Evolutionary conservation across 2,888 invertebrate genomes (phyloP).

Genomic region (Crocallis elinguaria): DNA sequence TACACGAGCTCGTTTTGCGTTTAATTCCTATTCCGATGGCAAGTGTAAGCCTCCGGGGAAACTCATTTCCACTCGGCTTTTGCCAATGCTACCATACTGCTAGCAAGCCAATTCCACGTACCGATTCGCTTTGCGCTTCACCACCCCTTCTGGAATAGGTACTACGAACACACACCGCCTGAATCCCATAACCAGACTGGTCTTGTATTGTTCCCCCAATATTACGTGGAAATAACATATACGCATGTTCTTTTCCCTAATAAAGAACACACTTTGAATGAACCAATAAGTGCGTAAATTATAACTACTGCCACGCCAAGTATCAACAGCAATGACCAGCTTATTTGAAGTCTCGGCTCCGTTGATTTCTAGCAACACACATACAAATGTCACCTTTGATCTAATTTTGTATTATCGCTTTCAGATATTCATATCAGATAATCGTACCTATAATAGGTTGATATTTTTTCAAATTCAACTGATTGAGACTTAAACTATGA

Average conservation of each 20-base stretch:
- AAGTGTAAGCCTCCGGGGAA: conserved; percentile 33
- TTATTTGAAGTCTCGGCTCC: conserved; percentile 26
- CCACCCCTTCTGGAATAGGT: conserved; percentile 12
- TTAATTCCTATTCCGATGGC: conserved; percentile 34
- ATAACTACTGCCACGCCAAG: conserved; percentile 47
- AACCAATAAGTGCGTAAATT: conserved; percentile 46
- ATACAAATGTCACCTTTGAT: conserved; percentile 10
- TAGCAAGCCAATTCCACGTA: conserved; percentile 47
- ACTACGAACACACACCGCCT: neutral
- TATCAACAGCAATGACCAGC: conserved; percentile 41
- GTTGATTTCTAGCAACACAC: conserved; percentile 8
- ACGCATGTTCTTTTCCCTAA: neutral
- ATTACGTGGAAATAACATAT: neutral
- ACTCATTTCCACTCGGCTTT: conserved; percentile 46
- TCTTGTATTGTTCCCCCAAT: neutral
- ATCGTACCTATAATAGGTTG: too few species aligned
- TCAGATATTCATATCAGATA: too few species aligned
- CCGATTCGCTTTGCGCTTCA: conserved; percentile 35
- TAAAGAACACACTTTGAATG: conserved; percentile 2
- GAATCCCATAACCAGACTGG: neutral
- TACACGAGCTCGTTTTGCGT: conserved; percentile 25
- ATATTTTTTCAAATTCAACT: too few species aligned
- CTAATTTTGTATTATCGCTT: conserved; percentile 2
- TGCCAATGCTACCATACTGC: conserved; percentile 41
- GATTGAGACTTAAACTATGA: too few species aligned